These are phyloP conservation scores for Tachina fera DNA, from an alignment of 2,888 invertebrate species.

Conservation along the genomic window DNA sequence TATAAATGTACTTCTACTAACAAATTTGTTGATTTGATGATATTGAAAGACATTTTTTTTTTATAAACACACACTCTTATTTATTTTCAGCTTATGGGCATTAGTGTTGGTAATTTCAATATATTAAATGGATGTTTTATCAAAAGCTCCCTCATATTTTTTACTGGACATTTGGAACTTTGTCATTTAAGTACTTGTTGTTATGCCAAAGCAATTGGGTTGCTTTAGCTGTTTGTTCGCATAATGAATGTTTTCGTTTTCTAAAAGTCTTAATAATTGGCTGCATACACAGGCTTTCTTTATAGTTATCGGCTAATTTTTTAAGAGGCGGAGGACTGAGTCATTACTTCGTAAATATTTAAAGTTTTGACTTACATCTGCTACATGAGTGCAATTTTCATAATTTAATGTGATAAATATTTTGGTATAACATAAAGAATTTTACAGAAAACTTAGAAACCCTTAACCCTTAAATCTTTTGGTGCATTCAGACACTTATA, in stretches of 20 bases:
- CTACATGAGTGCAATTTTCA: too few relatives aligned
- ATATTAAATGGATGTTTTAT: not conserved
- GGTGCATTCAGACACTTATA: too few relatives aligned
- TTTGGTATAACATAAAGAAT: too few relatives aligned
- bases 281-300: not conserved
- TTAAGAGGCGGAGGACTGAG: too few relatives aligned
- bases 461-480: too few relatives aligned
- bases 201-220: conserved; percentile 12
- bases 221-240: not conserved
- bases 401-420: too few relatives aligned
- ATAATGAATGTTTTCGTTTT: conserved; percentile 36
- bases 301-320: not conserved
- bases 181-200: conserved; percentile 10
- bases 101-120: conserved; percentile 24
- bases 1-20: too few relatives aligned
- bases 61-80: not conserved
- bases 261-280: conserved; percentile 28
- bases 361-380: not conserved
- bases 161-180: not conserved
- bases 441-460: too few relatives aligned
- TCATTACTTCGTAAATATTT: not conserved
- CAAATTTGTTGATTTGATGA: too few relatives aligned
- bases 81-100: not conserved
- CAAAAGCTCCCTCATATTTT: not conserved
- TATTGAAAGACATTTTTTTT: not conserved